Percentiles rank a stretch among this genome's conserved stretches.
Evolutionary conservation across 2,113 vertebrate genomes (phyloP).

Genomic region (Leptobrachium ailaonicum): DNA sequence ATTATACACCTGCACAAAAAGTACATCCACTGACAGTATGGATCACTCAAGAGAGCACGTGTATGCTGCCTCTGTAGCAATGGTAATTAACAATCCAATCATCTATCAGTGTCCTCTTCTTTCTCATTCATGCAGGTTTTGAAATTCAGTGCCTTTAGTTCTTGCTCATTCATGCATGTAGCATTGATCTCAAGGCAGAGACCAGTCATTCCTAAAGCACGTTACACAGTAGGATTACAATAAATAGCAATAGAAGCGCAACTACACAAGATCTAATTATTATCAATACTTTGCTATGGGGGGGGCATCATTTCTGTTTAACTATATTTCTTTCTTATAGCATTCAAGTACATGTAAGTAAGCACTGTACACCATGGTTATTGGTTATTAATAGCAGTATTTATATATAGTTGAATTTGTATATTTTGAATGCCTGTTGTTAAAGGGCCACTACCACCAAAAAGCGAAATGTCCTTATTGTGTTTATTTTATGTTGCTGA

Average conservation of each 20-base stretch:
- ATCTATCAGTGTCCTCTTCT: conserved; percentile 46
- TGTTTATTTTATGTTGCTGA: too few species aligned
- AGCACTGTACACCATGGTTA: too few species aligned
- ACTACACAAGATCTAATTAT: background rate
- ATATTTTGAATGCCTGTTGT: too few species aligned
- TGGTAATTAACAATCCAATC: conserved; percentile 43
- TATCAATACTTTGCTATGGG: background rate
- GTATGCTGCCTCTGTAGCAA: background rate
- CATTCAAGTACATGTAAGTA: too few species aligned
- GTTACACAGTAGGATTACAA: conserved; percentile 10
- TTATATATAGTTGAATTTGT: too few species aligned
- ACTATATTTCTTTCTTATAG: background rate
- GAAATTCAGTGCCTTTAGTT: conserved; percentile 44
- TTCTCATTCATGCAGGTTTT: conserved; percentile 39
- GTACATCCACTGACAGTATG: background rate
- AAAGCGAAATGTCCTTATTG: too few species aligned
- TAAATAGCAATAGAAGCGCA: background rate
- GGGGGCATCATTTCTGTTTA: background rate
- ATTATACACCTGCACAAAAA: background rate
- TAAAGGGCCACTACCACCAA: too few species aligned
- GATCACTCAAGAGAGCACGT: background rate
- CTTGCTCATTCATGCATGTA: conserved; percentile 43
- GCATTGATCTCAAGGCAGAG: conserved; percentile 38
- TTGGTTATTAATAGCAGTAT: too few species aligned
- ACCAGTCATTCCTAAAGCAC: conserved; percentile 23